phyloP scores from a whole-genome alignment of 2,797 vertebrate species.

The Malurus splendens region DNA sequence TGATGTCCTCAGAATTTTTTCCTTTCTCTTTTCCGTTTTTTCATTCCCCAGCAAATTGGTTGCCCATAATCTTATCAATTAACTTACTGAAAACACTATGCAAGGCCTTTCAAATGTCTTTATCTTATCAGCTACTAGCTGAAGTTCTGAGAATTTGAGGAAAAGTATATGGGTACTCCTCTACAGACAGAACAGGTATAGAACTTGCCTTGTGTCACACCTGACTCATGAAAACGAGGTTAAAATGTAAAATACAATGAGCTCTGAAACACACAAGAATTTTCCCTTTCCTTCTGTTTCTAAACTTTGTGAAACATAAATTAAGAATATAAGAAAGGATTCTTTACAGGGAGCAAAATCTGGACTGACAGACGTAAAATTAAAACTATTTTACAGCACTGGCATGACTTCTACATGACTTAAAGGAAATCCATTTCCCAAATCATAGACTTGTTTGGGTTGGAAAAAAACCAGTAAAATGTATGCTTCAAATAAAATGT shows the following conservation, averaged over 20 bases:
- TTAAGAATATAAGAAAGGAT: background rate
- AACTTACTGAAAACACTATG: background rate
- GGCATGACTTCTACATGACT: background rate
- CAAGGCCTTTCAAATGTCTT: background rate
- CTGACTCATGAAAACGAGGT: background rate
- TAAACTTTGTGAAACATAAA: background rate
- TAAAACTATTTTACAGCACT: background rate
- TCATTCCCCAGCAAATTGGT: accelerated
- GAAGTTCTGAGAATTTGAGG: background rate
- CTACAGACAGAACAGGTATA: background rate
- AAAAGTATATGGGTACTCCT: background rate
- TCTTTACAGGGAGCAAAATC: background rate
- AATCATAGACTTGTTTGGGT: background rate
- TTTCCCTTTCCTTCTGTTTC: background rate
- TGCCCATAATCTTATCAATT: background rate
- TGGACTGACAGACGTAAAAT: background rate
- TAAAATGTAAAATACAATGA: background rate
- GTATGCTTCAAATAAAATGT: background rate
- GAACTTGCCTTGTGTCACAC: background rate
- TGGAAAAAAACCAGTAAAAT: background rate
- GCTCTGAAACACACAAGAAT: background rate
- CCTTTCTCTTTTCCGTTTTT: background rate
- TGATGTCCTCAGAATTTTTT: background rate
- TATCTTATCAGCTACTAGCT: background rate
- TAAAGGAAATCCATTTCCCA: background rate